A percentile compares a stretch with the other conserved stretches of the same genome.
phyloP scores from a whole-genome alignment of 2,888 invertebrate species.

The Crepidodera aurea region DNA sequence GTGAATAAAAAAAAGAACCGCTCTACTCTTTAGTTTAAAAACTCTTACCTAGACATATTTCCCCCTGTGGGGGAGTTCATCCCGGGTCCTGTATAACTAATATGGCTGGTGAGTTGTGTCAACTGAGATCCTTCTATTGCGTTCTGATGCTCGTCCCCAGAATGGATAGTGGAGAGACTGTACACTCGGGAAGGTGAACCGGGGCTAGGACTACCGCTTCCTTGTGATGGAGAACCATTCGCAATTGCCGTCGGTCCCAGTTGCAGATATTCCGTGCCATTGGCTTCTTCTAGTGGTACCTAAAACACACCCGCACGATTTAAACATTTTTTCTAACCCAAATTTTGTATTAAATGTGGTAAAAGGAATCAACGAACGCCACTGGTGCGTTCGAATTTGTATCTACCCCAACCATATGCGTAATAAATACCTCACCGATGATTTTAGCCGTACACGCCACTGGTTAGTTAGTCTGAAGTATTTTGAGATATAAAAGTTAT shows the following conservation, averaged over 20 bases:
- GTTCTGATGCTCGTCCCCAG: constrained; percentile 48
- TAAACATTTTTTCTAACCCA: background rate
- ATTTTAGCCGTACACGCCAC: too few species aligned
- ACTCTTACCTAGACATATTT: constrained; percentile 29
- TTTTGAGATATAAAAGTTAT: too few species aligned
- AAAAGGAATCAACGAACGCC: too few species aligned
- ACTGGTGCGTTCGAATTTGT: too few species aligned
- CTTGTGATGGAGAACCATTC: constrained; percentile 55
- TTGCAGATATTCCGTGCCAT: constrained; percentile 55
- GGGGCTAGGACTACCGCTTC: constrained; percentile 56
- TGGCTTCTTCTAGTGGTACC: constrained; percentile 53
- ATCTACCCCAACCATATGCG: too few species aligned
- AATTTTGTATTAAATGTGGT: too few species aligned
- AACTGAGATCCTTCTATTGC: constrained; percentile 53
- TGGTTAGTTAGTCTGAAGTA: too few species aligned
- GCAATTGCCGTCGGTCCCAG: constrained; percentile 51
- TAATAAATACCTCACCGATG: too few species aligned
- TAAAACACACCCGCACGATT: too few species aligned
- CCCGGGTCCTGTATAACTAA: constrained; percentile 54
- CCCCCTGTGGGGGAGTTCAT: constrained; percentile 32
- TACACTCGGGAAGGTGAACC: constrained; percentile 49
- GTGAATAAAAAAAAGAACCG: too few species aligned
- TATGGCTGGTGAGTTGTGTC: constrained; percentile 58
- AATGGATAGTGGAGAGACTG: constrained; percentile 40
- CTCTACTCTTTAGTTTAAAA: too few species aligned